phyloP scores from a whole-genome alignment of 2,113 vertebrate species.

The Myotis davidii region DNA sequence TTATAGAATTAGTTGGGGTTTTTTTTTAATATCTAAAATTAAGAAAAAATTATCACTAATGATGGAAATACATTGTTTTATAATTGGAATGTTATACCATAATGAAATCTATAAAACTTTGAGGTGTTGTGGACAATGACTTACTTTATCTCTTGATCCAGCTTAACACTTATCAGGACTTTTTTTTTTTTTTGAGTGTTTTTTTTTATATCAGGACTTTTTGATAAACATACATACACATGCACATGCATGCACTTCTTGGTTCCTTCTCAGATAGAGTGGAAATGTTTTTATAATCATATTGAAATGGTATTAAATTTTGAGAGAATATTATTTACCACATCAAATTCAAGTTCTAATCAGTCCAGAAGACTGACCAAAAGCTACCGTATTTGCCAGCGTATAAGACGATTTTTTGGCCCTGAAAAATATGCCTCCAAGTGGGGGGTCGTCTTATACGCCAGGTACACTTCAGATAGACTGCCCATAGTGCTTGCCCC shows the following conservation, averaged over 20 bases:
- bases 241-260: background rate
- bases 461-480: no score
- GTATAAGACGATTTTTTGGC: no score
- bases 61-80: slow-evolving; percentile 12
- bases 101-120: background rate
- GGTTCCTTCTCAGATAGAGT: background rate
- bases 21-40: slow-evolving; percentile 26
- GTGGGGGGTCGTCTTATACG: no score
- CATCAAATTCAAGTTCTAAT: background rate
- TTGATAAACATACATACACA: background rate
- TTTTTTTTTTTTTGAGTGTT: background rate
- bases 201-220: background rate
- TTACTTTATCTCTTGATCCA: background rate
- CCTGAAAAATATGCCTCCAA: no score
- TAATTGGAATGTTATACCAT: background rate
- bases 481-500: no score
- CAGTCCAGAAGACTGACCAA: background rate
- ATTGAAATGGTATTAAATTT: background rate
- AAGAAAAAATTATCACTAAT: slow-evolving; percentile 32
- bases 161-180: background rate
- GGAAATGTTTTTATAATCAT: background rate
- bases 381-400: no score
- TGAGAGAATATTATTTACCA: background rate
- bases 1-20: background rate
- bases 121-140: background rate